These are phyloP conservation scores for Brachypteracias leptosomus DNA, from an alignment of 2,113 vertebrate genomes.

Conservation along the genomic window DNA sequence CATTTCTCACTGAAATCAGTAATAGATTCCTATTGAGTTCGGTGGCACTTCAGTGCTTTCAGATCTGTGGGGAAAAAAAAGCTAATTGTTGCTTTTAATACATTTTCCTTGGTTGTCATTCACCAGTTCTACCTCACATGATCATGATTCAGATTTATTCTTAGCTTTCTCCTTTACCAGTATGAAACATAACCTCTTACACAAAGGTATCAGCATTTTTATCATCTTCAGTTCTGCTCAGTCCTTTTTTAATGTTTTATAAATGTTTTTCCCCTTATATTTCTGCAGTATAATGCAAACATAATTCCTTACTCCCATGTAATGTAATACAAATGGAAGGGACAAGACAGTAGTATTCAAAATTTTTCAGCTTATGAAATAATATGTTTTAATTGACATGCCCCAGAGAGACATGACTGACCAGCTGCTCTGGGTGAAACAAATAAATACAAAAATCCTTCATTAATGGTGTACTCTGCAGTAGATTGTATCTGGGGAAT, in stretches of 20 bases:
- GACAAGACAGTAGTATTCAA: conserved; percentile 36
- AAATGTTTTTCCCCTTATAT: background rate
- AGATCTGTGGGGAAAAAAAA: background rate
- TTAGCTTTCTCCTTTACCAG: background rate
- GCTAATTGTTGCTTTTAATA: conserved; percentile 9
- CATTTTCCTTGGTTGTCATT: conserved; percentile 1
- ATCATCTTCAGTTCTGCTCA: background rate
- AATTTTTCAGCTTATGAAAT: conserved; percentile 50
- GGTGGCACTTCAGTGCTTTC: background rate
- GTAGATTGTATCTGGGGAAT: background rate
- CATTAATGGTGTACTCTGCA: conserved; percentile 36
- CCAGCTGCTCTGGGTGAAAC: conserved; percentile 52
- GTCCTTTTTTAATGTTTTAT: background rate
- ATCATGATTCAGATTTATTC: conserved; percentile 9
- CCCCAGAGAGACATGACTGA: conserved; percentile 27
- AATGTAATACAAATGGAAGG: conserved; percentile 24
- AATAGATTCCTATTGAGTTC: background rate
- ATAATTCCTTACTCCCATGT: background rate
- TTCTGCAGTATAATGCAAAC: background rate
- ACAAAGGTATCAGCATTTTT: background rate
- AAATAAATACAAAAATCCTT: conserved; percentile 43
- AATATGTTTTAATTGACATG: conserved; percentile 36
- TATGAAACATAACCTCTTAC: background rate
- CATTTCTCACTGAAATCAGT: background rate
- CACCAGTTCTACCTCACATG: background rate